Evolutionary conservation across 2,797 vertebrate genomes (phyloP).

Genomic region (Sebastes goodei): DNA sequence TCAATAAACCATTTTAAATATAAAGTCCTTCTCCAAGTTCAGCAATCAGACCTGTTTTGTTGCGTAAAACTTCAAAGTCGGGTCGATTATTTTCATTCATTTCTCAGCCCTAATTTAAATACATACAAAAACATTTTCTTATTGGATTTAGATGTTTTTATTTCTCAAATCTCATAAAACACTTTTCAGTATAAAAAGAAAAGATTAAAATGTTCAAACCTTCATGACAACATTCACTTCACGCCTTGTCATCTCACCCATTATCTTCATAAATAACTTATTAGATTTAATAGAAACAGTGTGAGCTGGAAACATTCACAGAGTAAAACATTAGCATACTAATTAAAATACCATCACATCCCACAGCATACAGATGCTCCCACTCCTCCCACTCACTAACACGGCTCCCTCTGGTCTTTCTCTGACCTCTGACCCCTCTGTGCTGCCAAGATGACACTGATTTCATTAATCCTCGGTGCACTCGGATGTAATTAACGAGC

Average conservation of each 20-base stretch:
- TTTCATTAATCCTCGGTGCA: slow-evolving; percentile 56
- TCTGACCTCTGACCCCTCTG: slow-evolving; percentile 51
- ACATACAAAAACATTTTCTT: too few species aligned
- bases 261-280: slow-evolving; percentile 50
- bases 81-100: too few species aligned
- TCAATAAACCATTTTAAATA: too few species aligned
- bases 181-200: too few species aligned
- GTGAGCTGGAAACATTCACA: slow-evolving; percentile 50
- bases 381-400: slow-evolving; percentile 40
- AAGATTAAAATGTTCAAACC: background rate
- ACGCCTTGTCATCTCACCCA: slow-evolving; percentile 19
- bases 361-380: slow-evolving; percentile 15
- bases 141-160: too few species aligned
- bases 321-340: slow-evolving; percentile 70
- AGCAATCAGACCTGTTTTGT: too few species aligned
- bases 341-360: slow-evolving; percentile 73
- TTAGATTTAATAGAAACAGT: slow-evolving; percentile 39
- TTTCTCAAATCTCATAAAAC: too few species aligned
- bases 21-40: too few species aligned
- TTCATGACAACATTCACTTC: slow-evolving; percentile 4
- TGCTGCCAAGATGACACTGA: slow-evolving; percentile 42
- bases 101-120: too few species aligned
- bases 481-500: slow-evolving; percentile 66
- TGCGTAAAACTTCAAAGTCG: too few species aligned
- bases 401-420: slow-evolving; percentile 45